Conservation (phyloP, 2,888 invertebrate species). For the Macaria liturata region DNA sequence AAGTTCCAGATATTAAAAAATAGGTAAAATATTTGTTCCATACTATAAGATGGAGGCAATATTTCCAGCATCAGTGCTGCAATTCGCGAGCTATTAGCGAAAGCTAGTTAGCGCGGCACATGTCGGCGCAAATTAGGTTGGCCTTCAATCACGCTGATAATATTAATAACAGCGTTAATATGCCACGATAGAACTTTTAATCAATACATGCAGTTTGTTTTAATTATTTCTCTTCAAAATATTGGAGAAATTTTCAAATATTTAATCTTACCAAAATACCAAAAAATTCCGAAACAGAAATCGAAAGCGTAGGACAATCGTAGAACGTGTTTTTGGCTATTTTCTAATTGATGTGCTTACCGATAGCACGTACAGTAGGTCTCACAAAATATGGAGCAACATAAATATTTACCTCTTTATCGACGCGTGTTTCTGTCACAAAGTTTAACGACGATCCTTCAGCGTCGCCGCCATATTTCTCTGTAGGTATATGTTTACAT, state of each 20-base stretch:
- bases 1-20: too few relatives aligned
- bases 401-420: too few relatives aligned
- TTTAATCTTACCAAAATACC: too few relatives aligned
- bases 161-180: conserved; percentile 42
- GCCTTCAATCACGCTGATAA: conserved; percentile 53
- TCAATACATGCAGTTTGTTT: conserved; percentile 1
- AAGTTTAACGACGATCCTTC: conserved; percentile 2
- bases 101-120: conserved; percentile 39
- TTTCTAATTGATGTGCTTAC: too few relatives aligned
- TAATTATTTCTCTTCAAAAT: too few relatives aligned
- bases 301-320: too few relatives aligned
- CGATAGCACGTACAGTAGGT: too few relatives aligned
- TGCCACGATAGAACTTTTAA: conserved; percentile 19
- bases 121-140: conserved; percentile 46
- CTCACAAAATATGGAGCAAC: too few relatives aligned
- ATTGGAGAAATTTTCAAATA: too few relatives aligned
- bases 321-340: too few relatives aligned
- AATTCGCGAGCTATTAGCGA: conserved; percentile 34
- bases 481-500: conserved; percentile 7
- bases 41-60: conserved; percentile 3
- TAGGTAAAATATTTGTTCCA: too few relatives aligned
- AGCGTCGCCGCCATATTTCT: conserved; percentile 8
- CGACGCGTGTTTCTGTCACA: not conserved
- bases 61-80: conserved; percentile 15
- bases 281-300: too few relatives aligned